Evolutionary conservation across 2,888 invertebrate genomes (phyloP), one percentile per base, ranked within the genome.

Genomic region (Chesias legatella): DNA sequence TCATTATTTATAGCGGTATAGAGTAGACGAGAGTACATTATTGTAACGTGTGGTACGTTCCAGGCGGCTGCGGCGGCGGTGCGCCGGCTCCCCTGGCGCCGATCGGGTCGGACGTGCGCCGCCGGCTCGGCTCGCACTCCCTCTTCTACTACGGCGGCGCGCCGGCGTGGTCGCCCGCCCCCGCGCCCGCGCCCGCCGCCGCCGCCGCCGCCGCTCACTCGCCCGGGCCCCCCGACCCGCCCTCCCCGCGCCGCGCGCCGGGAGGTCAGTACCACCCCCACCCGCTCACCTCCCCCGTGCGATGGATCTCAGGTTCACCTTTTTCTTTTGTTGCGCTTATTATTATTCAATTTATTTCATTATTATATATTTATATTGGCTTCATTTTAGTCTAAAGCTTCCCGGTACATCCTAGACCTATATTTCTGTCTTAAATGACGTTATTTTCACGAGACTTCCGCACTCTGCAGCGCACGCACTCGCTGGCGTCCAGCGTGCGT

Each of bases 81-180:
- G 28, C 43, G 27, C 32, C 52, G 32, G 50, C 63, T 7, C 58
- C 72, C 45, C 77, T 78, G 46, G 72, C 79, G 29, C 82, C 81
- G 57, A 76, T 77, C 67, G 80, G 80, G 22, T 76, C 79, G 43
- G 75, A 75, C 71, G 74, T 74, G 62, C 73, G 73, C 27, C 73
- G 79, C 0, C 71, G 74, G 23, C 44, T 39, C 43, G 43, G 30
- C 38, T 42, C 40, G 27, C 45, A 56, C 83, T 95, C 51, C 68
- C 93, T 54, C 89, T 73, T 73, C 66, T 73, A 69, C 65, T 38
- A 89, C 92, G 21, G 91, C 92, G 51, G 40, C 43, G 38, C 49
- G 48, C 42, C 50, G 43, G 38, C 33, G 53, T 32, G 52, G 40
- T 24, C 43, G 37, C 58, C 31, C 51, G 42, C 29, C 29, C 22